Percentiles rank a stretch among this genome's conserved stretches.
phyloP scores from a whole-genome alignment of 2,113 vertebrate species.

The Myrmecophaga tridactyla region DNA sequence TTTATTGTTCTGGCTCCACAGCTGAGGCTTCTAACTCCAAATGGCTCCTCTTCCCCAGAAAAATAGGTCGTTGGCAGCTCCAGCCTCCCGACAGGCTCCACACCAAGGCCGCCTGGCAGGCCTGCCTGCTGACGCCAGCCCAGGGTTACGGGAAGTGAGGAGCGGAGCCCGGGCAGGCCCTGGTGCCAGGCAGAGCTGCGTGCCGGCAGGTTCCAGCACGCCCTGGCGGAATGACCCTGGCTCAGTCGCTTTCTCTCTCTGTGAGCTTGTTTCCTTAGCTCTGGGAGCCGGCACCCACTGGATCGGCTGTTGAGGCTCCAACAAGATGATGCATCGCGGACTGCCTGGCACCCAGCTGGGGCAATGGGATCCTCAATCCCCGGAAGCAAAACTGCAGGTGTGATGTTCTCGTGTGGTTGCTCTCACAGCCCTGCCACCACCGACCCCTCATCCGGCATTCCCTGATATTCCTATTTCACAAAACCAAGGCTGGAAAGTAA shows the following conservation, averaged over 20 bases:
- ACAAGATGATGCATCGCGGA: fast-evolving
- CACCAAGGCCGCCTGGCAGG: constrained; percentile 61
- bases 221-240: not conserved
- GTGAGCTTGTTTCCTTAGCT: not conserved
- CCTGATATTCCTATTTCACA: not conserved
- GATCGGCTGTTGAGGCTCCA: not conserved
- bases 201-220: not conserved
- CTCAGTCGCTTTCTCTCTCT: not conserved
- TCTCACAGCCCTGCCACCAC: not conserved
- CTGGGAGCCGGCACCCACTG: not conserved
- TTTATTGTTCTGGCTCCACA: constrained; percentile 68
- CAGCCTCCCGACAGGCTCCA: constrained; percentile 56
- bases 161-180: not conserved
- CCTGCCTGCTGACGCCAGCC: constrained; percentile 43
- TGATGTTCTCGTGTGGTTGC: fast-evolving
- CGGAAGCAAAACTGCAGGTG: not conserved
- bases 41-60: constrained; percentile 63
- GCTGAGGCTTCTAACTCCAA: constrained; percentile 73
- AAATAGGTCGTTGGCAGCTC: constrained; percentile 76
- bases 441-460: not conserved
- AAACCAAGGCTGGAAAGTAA: not conserved
- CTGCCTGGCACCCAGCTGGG: not conserved
- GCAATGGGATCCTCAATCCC: fast-evolving
- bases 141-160: constrained; percentile 16
- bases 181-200: not conserved